A percentile compares a stretch with the other conserved stretches of the same genome.
Evolutionary conservation across 1,140 invertebrate genomes (phyloP).

Genomic region (Arion vulgaris): DNA sequence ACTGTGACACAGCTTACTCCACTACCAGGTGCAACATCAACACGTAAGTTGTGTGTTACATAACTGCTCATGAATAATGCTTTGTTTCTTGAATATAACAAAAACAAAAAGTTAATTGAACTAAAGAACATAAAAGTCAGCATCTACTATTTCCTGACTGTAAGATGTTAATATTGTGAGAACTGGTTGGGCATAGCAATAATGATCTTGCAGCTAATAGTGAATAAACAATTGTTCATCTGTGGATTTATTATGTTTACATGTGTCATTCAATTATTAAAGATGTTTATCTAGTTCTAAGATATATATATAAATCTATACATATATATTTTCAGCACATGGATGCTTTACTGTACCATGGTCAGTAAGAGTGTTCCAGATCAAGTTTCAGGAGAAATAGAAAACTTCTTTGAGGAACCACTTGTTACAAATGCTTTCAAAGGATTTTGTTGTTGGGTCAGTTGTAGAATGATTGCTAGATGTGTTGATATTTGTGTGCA

Average conservation of each 20-base stretch:
- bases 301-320: neutral
- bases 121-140: too few relatives aligned
- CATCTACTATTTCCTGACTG: too few relatives aligned
- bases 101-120: too few relatives aligned
- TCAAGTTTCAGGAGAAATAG: conserved; percentile 21
- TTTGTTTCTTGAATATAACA: too few relatives aligned
- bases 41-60: too few relatives aligned
- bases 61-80: too few relatives aligned
- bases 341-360: conserved; percentile 70
- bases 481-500: neutral
- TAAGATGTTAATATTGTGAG: too few relatives aligned
- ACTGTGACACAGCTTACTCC: conserved; percentile 32
- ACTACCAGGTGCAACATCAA: neutral
- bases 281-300: neutral
- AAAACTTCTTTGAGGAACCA: conserved; percentile 40
- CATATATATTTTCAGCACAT: conserved; percentile 23
- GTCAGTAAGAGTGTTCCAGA: conserved; percentile 68
- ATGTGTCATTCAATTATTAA: conserved; percentile 38
- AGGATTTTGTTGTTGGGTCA: conserved; percentile 52
- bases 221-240: too few relatives aligned
- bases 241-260: neutral
- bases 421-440: conserved; percentile 69
- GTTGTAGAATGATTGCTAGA: conserved; percentile 37
- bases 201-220: too few relatives aligned
- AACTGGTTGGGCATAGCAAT: too few relatives aligned